Conservation (phyloP, 2,797 vertebrate genomes). For the Sebastes goodei region DNA sequence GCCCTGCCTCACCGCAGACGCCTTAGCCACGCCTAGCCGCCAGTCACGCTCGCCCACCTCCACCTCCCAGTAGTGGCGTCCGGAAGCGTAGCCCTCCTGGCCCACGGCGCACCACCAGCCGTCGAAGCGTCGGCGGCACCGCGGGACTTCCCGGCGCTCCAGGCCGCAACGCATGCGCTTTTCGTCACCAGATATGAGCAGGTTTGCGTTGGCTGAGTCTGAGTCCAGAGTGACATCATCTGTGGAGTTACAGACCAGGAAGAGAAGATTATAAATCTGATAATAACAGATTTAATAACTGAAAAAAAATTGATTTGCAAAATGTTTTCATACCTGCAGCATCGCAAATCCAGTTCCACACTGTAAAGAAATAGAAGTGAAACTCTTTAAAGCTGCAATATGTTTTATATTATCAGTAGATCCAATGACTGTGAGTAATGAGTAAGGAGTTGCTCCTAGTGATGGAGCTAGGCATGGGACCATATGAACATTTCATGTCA, state of each 20-base stretch:
- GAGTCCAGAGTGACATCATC: slow-evolving; percentile 81
- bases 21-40: slow-evolving; percentile 80
- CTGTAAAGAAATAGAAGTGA: slow-evolving; percentile 52
- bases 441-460: no score
- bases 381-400: not conserved
- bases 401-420: not conserved
- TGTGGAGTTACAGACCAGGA: slow-evolving; percentile 19
- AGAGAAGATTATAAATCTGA: not conserved
- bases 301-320: no score
- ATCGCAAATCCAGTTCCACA: slow-evolving; percentile 85
- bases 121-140: slow-evolving; percentile 69
- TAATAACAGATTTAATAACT: not conserved
- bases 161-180: slow-evolving; percentile 79
- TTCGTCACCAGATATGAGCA: slow-evolving; percentile 72
- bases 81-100: slow-evolving; percentile 65
- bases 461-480: no score
- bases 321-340: slow-evolving; percentile 73
- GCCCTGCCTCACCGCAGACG: slow-evolving; percentile 74
- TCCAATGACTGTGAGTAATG: no score
- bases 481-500: no score
- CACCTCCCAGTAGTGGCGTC: slow-evolving; percentile 86
- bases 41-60: slow-evolving; percentile 84
- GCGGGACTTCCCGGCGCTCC: slow-evolving; percentile 58
- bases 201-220: slow-evolving; percentile 75
- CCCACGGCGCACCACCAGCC: slow-evolving; percentile 80